Evolutionary conservation across 30 jellyfish, hydroid and myxozoan species (phyloP).

Genomic region (Pelagia noctiluca): DNA sequence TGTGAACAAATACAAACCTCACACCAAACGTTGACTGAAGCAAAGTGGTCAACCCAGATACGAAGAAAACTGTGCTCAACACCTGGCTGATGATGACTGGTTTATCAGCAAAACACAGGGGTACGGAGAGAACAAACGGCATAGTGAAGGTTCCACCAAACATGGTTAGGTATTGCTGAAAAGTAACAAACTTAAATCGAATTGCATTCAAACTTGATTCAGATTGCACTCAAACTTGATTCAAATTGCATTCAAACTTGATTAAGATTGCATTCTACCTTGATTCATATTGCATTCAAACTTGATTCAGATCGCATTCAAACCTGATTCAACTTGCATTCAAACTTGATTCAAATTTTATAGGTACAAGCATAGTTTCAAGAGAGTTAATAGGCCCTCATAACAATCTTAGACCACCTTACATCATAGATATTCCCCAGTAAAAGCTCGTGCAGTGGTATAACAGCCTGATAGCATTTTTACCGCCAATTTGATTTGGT

Average conservation of each 20-base stretch:
- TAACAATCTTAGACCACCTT: too few relatives aligned
- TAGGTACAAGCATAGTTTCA: too few relatives aligned
- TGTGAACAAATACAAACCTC: too few relatives aligned
- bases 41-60: conserved; percentile 89
- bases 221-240: neutral
- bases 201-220: neutral
- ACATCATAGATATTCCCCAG: too few relatives aligned
- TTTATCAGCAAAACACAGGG: conserved; percentile 79
- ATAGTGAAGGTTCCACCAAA: conserved; percentile 95
- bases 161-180: conserved; percentile 97
- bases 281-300: too few relatives aligned
- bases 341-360: neutral
- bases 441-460: too few relatives aligned
- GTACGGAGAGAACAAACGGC: conserved; percentile 87
- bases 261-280: neutral
- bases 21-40: conserved; percentile 89
- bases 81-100: conserved; percentile 83
- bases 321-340: too few relatives aligned
- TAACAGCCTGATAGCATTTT: too few relatives aligned
- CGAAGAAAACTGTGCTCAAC: conserved; percentile 86
- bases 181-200: conserved; percentile 1
- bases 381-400: too few relatives aligned
- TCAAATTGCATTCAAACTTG: neutral
- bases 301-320: too few relatives aligned
- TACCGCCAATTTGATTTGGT: too few relatives aligned